Conservation (phyloP, 2,888 invertebrate species). For the Criorhina ranunculi region DNA sequence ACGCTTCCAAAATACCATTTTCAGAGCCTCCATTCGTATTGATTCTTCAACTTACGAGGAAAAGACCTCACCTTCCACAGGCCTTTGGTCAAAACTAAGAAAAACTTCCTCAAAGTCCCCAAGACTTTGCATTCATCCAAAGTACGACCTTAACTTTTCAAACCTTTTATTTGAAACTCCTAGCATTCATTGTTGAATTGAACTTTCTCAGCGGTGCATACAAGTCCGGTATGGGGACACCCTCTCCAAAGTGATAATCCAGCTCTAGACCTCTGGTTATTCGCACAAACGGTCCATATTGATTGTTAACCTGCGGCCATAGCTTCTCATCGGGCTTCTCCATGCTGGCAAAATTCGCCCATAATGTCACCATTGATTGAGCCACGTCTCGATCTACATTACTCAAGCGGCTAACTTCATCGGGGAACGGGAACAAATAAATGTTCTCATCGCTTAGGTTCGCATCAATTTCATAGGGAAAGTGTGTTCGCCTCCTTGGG, state of each 20-base stretch:
- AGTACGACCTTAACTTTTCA: background rate
- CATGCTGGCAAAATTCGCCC: conserved; percentile 82
- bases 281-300: conserved; percentile 83
- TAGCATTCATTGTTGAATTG: background rate
- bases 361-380: conserved; percentile 83
- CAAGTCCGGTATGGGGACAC: conserved; percentile 80
- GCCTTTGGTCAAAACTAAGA: too few species aligned
- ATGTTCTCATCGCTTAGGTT: conserved; percentile 87
- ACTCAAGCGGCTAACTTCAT: conserved; percentile 81
- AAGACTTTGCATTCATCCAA: too few species aligned
- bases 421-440: conserved; percentile 85
- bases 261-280: conserved; percentile 80
- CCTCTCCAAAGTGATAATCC: conserved; percentile 83
- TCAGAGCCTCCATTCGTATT: too few species aligned
- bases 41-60: too few species aligned
- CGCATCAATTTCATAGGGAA: conserved; percentile 85
- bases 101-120: too few species aligned
- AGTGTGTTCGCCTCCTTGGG: conserved; percentile 80
- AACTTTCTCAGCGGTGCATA: conserved; percentile 7
- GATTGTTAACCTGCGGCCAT: conserved; percentile 81
- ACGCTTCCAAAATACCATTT: too few species aligned
- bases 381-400: conserved; percentile 83
- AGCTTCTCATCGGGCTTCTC: conserved; percentile 80
- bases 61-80: too few species aligned
- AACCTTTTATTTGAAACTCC: background rate